These are phyloP conservation scores for Pygocentrus nattereri DNA, from an alignment of 2,797 vertebrate genomes.

Conservation along the genomic window DNA sequence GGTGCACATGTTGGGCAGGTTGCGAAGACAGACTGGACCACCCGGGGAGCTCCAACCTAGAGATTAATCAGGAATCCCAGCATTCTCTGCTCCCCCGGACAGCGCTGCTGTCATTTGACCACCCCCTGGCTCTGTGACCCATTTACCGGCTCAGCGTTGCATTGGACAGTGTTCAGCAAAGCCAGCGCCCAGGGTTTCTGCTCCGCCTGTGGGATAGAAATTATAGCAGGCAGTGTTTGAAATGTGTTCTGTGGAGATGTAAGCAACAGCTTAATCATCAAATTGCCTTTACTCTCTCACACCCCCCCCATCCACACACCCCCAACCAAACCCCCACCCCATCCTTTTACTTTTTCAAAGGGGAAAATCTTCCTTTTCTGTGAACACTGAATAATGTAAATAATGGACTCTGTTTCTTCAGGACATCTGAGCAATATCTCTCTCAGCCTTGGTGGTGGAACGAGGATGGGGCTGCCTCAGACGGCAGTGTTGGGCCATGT, in stretches of 20 bases:
- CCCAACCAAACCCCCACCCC: background rate
- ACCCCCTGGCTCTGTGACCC: constrained; percentile 67
- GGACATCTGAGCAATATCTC: constrained; percentile 3
- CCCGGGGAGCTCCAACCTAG: constrained; percentile 70
- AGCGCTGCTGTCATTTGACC: constrained; percentile 73
- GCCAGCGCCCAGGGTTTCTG: constrained; percentile 17
- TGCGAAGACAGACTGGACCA: constrained; percentile 77
- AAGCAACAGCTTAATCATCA: constrained; percentile 57
- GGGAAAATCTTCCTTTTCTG: constrained; percentile 32
- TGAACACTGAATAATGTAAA: constrained; percentile 30
- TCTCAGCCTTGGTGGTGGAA: background rate
- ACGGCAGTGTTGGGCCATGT: constrained; percentile 56
- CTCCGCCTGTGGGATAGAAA: constrained; percentile 41
- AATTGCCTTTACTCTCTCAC: constrained; percentile 27
- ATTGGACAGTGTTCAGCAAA: constrained; percentile 53
- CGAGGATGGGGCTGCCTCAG: constrained; percentile 29
- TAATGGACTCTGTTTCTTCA: constrained; percentile 3
- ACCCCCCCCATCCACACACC: background rate
- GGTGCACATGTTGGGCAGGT: constrained; percentile 60
- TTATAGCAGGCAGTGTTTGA: constrained; percentile 48
- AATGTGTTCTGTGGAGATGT: constrained; percentile 51
- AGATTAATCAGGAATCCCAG: constrained; percentile 74
- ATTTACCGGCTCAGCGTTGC: constrained; percentile 54
- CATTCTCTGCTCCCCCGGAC: constrained; percentile 63
- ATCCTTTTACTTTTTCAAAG: constrained; percentile 9